phyloP scores from a whole-genome alignment of 2,113 vertebrate genomes.

The Mus musculus region GRCm39 chr16:55596001-55596500 shows the following conservation, averaged over 20 bases:
- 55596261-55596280: neutral
- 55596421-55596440: fast-evolving
- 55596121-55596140: constrained; percentile 10
- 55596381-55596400: neutral
- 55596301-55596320: neutral
- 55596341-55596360: neutral
- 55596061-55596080: constrained; percentile 30
- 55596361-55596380: neutral
- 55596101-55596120: constrained; percentile 2
- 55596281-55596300: neutral
- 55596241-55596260: neutral
- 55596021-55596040: constrained; percentile 33
- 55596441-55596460: neutral
- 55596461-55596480: neutral
- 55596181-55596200: neutral
- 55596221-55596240: neutral
- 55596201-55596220: neutral
- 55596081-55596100: neutral
- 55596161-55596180: neutral
- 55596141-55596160: neutral
- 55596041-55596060: neutral
- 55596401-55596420: neutral
- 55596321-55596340: neutral
- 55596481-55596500: neutral
- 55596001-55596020: neutral